These are phyloP conservation scores for Bombus consobrinus DNA, from an alignment of 1,140 invertebrate genomes.

Conservation along the genomic window DNA sequence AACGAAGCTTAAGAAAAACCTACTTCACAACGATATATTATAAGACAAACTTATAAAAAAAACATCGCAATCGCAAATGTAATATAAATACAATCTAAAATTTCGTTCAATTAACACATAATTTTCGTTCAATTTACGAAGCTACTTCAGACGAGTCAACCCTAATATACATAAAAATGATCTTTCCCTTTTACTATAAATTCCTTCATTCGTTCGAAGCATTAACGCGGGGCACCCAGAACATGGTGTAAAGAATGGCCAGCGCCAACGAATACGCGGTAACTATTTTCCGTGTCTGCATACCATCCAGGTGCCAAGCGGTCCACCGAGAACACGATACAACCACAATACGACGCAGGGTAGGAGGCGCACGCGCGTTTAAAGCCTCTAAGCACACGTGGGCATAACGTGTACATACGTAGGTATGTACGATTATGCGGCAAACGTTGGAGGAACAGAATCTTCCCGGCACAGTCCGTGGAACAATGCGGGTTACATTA, in stretches of 20 bases:
- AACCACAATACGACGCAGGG: neutral
- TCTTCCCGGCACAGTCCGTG: neutral
- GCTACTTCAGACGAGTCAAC: no score
- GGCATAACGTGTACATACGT: neutral
- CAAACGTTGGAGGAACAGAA: constrained; percentile 17
- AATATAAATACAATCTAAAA: no score
- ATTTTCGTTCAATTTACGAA: no score
- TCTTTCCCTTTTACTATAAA: neutral
- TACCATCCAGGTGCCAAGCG: constrained; percentile 33
- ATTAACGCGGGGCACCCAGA: neutral
- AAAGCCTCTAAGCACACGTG: neutral
- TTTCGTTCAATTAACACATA: no score
- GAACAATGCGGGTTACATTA: constrained; percentile 31
- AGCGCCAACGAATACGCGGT: constrained; percentile 15
- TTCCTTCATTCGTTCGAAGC: neutral
- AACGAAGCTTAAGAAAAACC: no score
- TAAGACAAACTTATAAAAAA: no score
- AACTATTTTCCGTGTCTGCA: constrained; percentile 50
- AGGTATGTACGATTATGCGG: constrained; percentile 12
- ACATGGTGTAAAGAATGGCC: neutral
- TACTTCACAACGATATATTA: no score
- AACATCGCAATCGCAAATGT: no score
- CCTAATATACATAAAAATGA: no score
- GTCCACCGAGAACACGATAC: constrained; percentile 39
- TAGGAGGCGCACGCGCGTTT: neutral